Evolutionary conservation across 2,113 vertebrate genomes (phyloP).

Genomic region (Collichthys lucidus): DNA sequence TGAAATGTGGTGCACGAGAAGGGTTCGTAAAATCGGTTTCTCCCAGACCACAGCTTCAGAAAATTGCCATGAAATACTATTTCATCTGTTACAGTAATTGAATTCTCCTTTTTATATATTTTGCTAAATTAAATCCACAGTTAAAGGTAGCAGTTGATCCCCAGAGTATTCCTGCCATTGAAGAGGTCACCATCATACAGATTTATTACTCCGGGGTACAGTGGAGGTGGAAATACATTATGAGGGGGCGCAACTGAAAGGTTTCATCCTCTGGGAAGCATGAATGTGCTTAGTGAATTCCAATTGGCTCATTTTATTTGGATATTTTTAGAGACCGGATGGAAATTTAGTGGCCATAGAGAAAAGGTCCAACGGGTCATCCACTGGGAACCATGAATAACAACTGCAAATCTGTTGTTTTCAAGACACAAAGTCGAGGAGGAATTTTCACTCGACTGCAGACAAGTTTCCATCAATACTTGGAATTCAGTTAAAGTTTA

Average conservation of each 20-base stretch:
- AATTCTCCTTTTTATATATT: background rate
- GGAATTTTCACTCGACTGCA: too few species aligned
- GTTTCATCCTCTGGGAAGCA: background rate
- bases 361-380: too few species aligned
- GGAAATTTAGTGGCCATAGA: background rate
- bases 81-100: background rate
- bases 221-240: background rate
- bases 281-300: background rate
- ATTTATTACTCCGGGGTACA: constrained; percentile 37
- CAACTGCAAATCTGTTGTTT: too few species aligned
- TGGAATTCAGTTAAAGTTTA: too few species aligned
- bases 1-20: background rate
- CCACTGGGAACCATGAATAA: too few species aligned
- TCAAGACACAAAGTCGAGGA: too few species aligned
- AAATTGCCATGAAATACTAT: background rate
- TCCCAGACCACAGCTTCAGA: background rate
- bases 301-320: background rate
- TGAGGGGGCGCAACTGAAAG: background rate
- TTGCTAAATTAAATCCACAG: constrained; percentile 16
- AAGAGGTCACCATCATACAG: constrained; percentile 17
- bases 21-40: background rate
- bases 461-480: too few species aligned
- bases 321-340: background rate
- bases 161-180: constrained; percentile 2
- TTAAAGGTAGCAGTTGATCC: constrained; percentile 14